Evolutionary conservation across 1,140 invertebrate species (phyloP), one percentile per base, ranked within the genome.

Genomic region (Drosophila miranda): DNA sequence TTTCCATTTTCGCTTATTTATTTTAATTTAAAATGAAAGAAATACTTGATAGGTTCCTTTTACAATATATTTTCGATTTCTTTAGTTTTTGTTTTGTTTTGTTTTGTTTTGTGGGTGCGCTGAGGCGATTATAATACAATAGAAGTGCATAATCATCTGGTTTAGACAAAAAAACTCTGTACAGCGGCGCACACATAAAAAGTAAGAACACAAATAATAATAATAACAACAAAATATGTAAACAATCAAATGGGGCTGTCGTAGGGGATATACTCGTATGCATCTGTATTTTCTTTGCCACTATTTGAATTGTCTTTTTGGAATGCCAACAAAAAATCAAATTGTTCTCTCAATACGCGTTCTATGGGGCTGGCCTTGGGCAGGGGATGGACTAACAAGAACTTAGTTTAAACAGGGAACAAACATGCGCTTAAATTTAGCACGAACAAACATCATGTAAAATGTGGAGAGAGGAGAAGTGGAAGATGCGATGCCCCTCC

Each of bases 241-340:
- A 77, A 75, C 78, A 82, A 78, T 63, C 50, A 61, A 79, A 61
- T 59, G 46, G 71, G 77, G 66, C 66, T 63, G 69, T 62, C 44
- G 38, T 71, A 51, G 45, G 74, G 55, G 46, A 59, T 51, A 26
- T 26, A 19, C 19, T 19, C 19, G 19, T 19, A 19, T 19, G 19
- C 19, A 19, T 19, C 41, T 78, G 60, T 79, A 64, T 78, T 68
- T 74, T 58, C 43, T 57, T 11, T 42, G 56, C 41, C 59, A 45
- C 63, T 48, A 19, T 43, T 30, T 46, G 44, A 59, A 54, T 42
- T 68, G 55, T 30, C 30, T 54, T 74, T 86, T 64, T 74, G 82
- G 82, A 86, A 86, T 81, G 81, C 78, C 78, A 86, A 87, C 75
- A 73, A 84, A 76, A 76, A 70, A 84, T 73, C 58, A 51, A 75